Evolutionary conservation across 1,140 invertebrate genomes (phyloP).

Genomic region (Frieseomelitta varia): DNA sequence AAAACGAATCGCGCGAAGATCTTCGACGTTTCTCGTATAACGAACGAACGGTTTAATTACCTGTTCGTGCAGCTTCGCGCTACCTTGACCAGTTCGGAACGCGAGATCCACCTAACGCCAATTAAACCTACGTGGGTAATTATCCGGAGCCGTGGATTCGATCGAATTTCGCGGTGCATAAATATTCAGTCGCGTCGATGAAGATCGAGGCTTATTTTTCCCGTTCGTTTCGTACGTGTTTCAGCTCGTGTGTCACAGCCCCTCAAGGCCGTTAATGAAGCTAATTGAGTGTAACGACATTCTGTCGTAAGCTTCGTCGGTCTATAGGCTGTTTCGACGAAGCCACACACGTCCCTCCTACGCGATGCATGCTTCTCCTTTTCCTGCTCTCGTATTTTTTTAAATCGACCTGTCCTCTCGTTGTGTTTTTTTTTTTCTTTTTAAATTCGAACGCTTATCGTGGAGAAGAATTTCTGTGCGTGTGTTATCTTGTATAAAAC

Average conservation of each 20-base stretch:
- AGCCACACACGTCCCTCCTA: conserved; percentile 13
- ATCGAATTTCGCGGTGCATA: not conserved
- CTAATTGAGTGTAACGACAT: conserved; percentile 74
- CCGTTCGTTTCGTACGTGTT: conserved; percentile 16
- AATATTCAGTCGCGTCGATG: conserved; percentile 12
- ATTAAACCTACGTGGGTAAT: conserved; percentile 13
- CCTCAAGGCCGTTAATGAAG: conserved; percentile 72
- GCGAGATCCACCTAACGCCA: not conserved
- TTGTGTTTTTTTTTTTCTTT: too few species aligned
- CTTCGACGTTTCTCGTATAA: not conserved
- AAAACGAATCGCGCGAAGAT: conserved; percentile 1
- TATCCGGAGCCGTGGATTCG: not conserved
- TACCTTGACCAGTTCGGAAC: not conserved
- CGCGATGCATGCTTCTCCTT: not conserved
- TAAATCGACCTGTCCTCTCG: too few species aligned
- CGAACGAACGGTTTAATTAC: conserved; percentile 31
- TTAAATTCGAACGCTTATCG: too few species aligned
- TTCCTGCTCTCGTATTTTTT: not conserved
- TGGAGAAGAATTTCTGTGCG: too few species aligned
- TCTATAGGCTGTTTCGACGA: conserved; percentile 28
- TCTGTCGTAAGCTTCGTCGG: conserved; percentile 56
- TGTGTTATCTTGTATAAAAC: too few species aligned
- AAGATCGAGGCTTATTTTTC: conserved; percentile 37
- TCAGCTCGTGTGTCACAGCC: conserved; percentile 38
- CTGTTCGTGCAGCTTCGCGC: not conserved